Base-by-base conservation (phyloP, 2,888 invertebrate species). In the Agrypnus murinus region DNA sequence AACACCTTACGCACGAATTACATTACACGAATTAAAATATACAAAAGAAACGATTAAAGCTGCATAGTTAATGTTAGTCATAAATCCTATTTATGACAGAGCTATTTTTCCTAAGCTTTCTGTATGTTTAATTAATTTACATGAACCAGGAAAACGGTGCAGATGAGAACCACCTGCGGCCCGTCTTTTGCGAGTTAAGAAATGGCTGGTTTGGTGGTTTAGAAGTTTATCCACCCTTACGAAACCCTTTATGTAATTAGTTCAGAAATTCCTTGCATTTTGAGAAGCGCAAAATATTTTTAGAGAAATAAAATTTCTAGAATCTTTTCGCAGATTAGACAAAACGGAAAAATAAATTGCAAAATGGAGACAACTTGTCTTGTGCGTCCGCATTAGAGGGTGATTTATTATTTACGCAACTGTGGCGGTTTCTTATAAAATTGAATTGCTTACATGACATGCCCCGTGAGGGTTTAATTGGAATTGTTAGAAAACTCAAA, bases 121-220 rank as follows among this genome's bases (percentile, higher is more conserved):
- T 2, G 31, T 50, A 12, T 50, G 50, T 50, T 50, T 50, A 50
- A 50, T 50, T 50, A 50, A 50, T 31, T 50, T 50, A 31, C 25
- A 25, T 17, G n/a, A n/a, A 25, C 9, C n/a, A 14, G 31, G 46
- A 5, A 4, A 17, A 14, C 7, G 19, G 12, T 4, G 8, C 6
- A 1, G 43, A 15, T 8, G 43, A 25, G 31, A 50, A 50, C 31
- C 50, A 50, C 50, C 50, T 50, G 50, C 50, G 50, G 50, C 50
- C 32, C 12, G 19, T 50, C 32, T 31, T 48, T 25, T 31, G 50
- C 50, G 25, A 46, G 32, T 8, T 25, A 50, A 31, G 31, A 50
- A 48, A 12, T 12, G 25, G 32, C 25, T 50, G 50, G 50, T 25
- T 31, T 50, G n/a, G 19, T 50, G 50, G 50, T 25, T 31, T 50